These are phyloP conservation scores for Gopherus evgoodei DNA, from an alignment of 2,113 vertebrate genomes.

Conservation along the genomic window DNA sequence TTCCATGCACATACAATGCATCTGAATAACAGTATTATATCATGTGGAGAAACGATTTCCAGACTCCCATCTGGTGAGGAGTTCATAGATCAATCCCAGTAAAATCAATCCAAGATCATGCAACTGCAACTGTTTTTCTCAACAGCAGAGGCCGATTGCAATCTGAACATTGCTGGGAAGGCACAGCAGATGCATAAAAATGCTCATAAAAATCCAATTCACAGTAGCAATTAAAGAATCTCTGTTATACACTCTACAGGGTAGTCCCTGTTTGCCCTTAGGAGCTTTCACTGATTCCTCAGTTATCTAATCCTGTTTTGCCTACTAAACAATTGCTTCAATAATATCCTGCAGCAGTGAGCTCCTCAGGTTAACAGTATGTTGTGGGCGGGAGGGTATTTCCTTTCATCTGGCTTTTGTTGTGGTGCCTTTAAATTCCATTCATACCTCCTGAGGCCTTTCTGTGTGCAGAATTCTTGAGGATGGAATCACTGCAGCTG, in stretches of 20 bases:
- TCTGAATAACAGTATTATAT: not conserved
- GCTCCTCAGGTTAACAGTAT: not conserved
- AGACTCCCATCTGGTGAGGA: not conserved
- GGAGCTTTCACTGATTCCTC: not conserved
- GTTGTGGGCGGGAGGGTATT: not conserved
- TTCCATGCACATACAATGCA: not conserved
- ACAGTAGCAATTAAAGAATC: not conserved
- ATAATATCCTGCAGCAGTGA: not conserved
- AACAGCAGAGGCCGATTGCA: not conserved
- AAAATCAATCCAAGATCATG: conserved; percentile 28
- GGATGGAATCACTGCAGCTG: not conserved
- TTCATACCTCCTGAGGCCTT: not conserved
- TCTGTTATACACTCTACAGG: not conserved
- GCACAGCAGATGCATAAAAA: not conserved
- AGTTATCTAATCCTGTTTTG: not conserved
- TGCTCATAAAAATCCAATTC: not conserved
- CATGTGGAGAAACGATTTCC: not conserved
- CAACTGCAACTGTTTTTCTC: not conserved
- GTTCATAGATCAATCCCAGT: not conserved
- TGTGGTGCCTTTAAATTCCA: not conserved
- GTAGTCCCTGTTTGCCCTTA: not conserved
- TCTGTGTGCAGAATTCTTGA: not conserved
- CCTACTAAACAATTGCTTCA: not conserved
- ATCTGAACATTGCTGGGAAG: not conserved
- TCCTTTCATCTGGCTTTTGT: not conserved